Percentiles rank a stretch among this genome's conserved stretches.
Evolutionary conservation across 2,113 vertebrate species (phyloP).

Genomic region (Pontoporia blainvillei): DNA sequence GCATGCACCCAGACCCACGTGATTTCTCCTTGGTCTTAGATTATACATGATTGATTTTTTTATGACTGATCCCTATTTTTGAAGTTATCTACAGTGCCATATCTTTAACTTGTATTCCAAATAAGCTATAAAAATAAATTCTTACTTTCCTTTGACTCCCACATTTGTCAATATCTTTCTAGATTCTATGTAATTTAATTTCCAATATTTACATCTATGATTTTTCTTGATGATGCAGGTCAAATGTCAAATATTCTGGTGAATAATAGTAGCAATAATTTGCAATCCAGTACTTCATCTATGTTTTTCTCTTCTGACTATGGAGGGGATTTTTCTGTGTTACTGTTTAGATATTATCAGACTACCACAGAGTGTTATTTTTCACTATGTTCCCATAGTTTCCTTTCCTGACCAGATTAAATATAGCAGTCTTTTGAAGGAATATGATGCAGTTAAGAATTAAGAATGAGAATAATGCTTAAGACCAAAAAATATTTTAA

Average conservation of each 20-base stretch:
- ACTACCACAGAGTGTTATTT: background rate
- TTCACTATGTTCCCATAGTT: background rate
- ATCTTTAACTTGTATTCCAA: background rate
- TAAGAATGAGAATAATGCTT: background rate
- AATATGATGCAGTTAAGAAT: background rate
- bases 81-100: background rate
- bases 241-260: background rate
- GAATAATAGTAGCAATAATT: background rate
- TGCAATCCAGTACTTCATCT: background rate
- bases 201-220: background rate
- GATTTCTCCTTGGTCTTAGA: background rate
- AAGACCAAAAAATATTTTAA: background rate
- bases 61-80: background rate
- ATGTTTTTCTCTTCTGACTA: background rate
- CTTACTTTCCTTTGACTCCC: background rate
- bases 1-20: background rate
- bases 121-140: background rate
- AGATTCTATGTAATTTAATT: background rate
- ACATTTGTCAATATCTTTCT: background rate
- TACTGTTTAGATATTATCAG: background rate
- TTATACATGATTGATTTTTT: background rate
- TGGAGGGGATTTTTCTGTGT: background rate
- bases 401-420: background rate
- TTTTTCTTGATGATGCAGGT: background rate
- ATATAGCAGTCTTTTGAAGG: background rate